Evolutionary conservation across 2,888 invertebrate species (phyloP).

Genomic region (Hemaris fuciformis): DNA sequence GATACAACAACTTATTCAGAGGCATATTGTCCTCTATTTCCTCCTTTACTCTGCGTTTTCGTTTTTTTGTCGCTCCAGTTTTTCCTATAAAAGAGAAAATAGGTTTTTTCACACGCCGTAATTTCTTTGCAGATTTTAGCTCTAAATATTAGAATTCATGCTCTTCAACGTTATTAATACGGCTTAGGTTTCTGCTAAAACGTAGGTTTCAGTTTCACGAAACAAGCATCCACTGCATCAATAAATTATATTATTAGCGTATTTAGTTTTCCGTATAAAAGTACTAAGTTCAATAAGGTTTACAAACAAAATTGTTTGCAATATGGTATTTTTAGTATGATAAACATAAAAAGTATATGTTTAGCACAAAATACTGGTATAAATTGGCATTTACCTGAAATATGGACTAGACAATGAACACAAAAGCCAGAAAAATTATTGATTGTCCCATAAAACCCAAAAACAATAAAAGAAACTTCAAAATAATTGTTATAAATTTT

Average conservation of each 20-base stretch:
- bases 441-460: too few relatives aligned
- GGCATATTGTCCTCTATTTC: constrained; percentile 44
- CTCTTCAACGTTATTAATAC: neutral
- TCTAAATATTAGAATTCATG: neutral
- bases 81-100: constrained; percentile 78
- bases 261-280: neutral
- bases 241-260: neutral
- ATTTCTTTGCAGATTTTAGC: neutral
- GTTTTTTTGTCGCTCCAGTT: constrained; percentile 62
- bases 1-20: constrained; percentile 41
- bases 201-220: neutral
- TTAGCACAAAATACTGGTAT: too few relatives aligned
- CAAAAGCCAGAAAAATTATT: too few relatives aligned
- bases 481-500: neutral
- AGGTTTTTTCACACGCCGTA: constrained; percentile 61
- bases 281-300: too few relatives aligned
- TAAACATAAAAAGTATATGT: too few relatives aligned
- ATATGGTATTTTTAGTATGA: too few relatives aligned
- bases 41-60: constrained; percentile 56
- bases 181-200: neutral
- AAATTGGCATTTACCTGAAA: too few relatives aligned
- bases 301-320: too few relatives aligned
- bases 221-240: neutral
- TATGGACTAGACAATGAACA: too few relatives aligned
- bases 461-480: neutral